Evolutionary conservation across 2,797 vertebrate genomes (phyloP), one percentile per base, ranked within the genome.

Genomic region (Sebastiscus tertius): DNA sequence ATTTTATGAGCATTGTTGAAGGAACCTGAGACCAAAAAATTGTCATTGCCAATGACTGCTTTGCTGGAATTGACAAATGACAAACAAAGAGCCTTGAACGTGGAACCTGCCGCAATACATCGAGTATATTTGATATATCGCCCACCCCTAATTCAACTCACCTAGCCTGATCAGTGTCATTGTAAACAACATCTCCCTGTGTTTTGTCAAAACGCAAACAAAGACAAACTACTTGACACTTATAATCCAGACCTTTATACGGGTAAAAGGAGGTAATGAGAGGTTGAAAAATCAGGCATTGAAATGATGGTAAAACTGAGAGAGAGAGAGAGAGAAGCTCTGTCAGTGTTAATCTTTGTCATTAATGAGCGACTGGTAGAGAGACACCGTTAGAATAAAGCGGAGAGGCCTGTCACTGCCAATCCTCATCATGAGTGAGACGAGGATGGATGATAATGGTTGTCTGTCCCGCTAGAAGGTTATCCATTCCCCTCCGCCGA

Each of bases 331-430:
- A 42, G 56, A 63, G 56, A 73, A 26, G 56, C 72, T 58, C 66
- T 63, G 68, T 81, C 73, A 14, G 13, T n/a, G 34, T 60, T 72
- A 60, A 75, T 83, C 54, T 62, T 16, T 24, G 61, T 82, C 55
- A 71, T 72, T 78, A 63, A 61, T n/a, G 58, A 79, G 33, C n/a
- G 8, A 49, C 56, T 22, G 60, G 65, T 34, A 70, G 76, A 72
- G 70, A 49, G 71, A 52, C 34, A n/a, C 36, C 4, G 36, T 16
- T 16, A 24, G 69, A 73, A 63, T 18, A 55, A 72, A n/a, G 24
- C 68, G 62, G 67, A 49, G 60, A 46, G 62, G 55, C 72, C 49
- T 69, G 75, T 83, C 82, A 18, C 62, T 62, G 78, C 76, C 67
- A 46, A 18, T 80, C 54, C 14, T 62, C 58, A 46, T 84, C 77